Evolutionary conservation across 1,140 invertebrate genomes (phyloP), one percentile per base, ranked within the genome.

Genomic region (Oscheius sp.): DNA sequence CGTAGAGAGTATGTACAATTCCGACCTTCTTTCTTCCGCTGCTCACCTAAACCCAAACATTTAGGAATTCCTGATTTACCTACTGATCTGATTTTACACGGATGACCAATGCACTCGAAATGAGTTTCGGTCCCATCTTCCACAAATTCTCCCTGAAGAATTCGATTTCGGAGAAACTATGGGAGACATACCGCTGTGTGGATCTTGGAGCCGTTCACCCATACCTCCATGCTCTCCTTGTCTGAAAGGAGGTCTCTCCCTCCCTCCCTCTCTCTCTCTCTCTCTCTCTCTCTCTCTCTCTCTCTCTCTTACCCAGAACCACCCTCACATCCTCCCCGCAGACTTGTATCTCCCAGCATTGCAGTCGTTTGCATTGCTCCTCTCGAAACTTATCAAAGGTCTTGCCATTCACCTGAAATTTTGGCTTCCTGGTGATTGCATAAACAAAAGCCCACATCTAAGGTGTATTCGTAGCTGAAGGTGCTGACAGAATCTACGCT

Each of bases 71-170:
- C n/a, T n/a, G n/a, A n/a, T n/a, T n/a, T n/a, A 63, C 55, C 7
- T 4, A 42, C 36, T 7, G 36, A 66, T 70, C 63, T 10, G 26
- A 76, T 74, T 15, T 77, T 55, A 1, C 87, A 89, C 31, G 86
- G 81, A n/a, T 84, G 80, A 2, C 85, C 86, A 2, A 80, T 87
- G 10, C 91, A 79, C 29, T 86, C 82, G 84, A 93, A 93, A 78
- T 90, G 89, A 2, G 91, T 93, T 83, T 91, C 90, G n/a, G 91
- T 92, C 45, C 91, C 92, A 68, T 90, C 89, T 65, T 92, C 90
- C 7, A 90, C 89, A 85, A 93, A 93, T 81, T 90, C 90, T 49
- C 89, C 90, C 89, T 91, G 68, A 63, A 85, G 84, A 78, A 58
- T 81, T n/a, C n/a, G n/a, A n/a, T n/a, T n/a, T n/a, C n/a, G n/a